Evolutionary conservation across 2,888 invertebrate species (phyloP).

Genomic region (Harpalus rufipes): DNA sequence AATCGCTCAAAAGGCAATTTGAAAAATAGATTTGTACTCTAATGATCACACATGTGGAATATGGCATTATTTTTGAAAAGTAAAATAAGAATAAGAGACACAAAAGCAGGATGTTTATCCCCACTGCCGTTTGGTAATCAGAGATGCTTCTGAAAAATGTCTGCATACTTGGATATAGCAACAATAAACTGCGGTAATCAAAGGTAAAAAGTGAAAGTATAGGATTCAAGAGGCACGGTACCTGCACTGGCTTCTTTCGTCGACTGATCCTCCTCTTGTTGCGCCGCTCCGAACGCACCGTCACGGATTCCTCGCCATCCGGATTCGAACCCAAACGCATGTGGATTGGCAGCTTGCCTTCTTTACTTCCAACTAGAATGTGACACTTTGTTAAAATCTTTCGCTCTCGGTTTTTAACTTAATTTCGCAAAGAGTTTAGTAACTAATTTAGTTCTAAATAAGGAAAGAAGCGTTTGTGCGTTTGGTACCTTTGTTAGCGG

Average conservation of each 20-base stretch:
- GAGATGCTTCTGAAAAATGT: constrained; percentile 64
- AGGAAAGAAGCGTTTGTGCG: constrained; percentile 13
- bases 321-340: constrained; percentile 75
- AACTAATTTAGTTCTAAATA: too few species aligned
- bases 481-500: constrained; percentile 58
- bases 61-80: neutral
- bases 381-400: neutral
- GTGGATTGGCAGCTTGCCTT: constrained; percentile 76
- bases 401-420: too few species aligned
- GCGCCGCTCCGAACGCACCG: constrained; percentile 31
- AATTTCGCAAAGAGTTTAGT: too few species aligned
- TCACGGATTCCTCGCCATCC: constrained; percentile 69
- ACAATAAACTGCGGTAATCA: constrained; percentile 53
- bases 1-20: neutral
- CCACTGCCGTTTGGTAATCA: constrained; percentile 29
- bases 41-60: constrained; percentile 6
- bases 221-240: constrained; percentile 58
- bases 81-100: constrained; percentile 40
- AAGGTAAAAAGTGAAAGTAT: constrained; percentile 46
- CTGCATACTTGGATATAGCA: constrained; percentile 64
- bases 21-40: constrained; percentile 36
- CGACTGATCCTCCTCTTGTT: constrained; percentile 31
- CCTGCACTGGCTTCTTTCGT: constrained; percentile 63
- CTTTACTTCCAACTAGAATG: constrained; percentile 20
- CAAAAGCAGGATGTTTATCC: constrained; percentile 35